These are phyloP conservation scores for Collichthys lucidus DNA, from an alignment of 2,113 vertebrate species.

Conservation along the genomic window DNA sequence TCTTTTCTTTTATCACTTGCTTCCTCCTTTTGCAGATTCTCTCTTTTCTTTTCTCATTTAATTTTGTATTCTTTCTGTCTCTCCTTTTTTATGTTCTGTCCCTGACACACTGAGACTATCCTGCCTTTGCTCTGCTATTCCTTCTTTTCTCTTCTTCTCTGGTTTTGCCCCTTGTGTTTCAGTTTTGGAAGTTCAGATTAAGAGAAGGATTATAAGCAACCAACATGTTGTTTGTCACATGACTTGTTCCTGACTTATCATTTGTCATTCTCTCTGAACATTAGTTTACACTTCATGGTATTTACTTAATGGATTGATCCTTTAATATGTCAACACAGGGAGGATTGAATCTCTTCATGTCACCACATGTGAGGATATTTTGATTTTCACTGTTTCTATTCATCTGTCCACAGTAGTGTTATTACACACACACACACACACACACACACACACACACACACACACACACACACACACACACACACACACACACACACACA, in stretches of 20 bases:
- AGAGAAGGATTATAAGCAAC: not conserved
- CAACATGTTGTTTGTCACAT: not conserved
- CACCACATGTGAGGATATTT: not conserved
- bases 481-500: too few species aligned
- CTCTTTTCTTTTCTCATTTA: not conserved
- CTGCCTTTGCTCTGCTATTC: not conserved
- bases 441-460: not conserved
- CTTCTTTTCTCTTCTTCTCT: not conserved
- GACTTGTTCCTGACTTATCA: not conserved
- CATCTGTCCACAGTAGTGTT: constrained; percentile 29
- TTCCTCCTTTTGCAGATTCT: not conserved
- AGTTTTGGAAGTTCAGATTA: not conserved
- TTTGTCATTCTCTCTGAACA: too few species aligned
- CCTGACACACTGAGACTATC: not conserved
- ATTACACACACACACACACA: constrained; percentile 8
- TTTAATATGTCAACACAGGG: not conserved
- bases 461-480: too few species aligned
- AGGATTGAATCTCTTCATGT: not conserved
- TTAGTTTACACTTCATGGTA: too few species aligned
- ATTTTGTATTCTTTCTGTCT: not conserved
- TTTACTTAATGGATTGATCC: too few species aligned
- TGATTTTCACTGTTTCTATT: constrained; percentile 3
- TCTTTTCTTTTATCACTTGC: not conserved
- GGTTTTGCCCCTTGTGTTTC: not conserved
- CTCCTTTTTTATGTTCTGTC: not conserved